Conservation (phyloP, 2,113 vertebrate species). For the Chlamydotis undulata region DNA sequence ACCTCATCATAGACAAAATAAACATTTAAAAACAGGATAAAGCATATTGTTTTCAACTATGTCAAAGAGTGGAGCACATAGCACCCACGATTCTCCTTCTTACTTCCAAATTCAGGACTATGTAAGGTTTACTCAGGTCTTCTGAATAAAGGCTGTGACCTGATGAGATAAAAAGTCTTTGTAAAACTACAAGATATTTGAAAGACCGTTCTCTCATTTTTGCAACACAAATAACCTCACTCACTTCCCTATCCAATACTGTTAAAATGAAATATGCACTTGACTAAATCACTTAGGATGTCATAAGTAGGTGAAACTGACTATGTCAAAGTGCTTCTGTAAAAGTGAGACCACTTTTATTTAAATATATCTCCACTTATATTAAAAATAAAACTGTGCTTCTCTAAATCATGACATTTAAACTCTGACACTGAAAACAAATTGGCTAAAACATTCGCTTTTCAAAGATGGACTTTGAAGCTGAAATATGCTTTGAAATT, state of each 20-base stretch:
- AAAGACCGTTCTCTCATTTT: background rate
- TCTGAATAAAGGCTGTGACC: background rate
- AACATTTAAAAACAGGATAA: background rate
- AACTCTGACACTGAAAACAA: background rate
- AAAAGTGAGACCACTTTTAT: background rate
- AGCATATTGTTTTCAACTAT: background rate
- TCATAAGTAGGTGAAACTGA: background rate
- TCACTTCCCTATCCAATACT: background rate
- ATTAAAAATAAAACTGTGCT: background rate
- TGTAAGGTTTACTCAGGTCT: background rate
- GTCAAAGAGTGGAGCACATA: background rate
- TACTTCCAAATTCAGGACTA: background rate
- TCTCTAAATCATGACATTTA: background rate
- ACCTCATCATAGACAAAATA: background rate
- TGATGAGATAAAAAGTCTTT: background rate
- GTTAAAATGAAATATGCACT: slow-evolving; percentile 4
- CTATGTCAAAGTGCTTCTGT: background rate
- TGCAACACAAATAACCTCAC: background rate
- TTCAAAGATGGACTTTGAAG: background rate
- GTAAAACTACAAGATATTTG: background rate
- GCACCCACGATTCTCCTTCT: background rate
- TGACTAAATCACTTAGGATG: background rate
- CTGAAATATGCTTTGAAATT: background rate
- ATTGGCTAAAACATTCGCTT: background rate
- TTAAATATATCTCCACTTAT: background rate